Conservation (phyloP, 2,888 invertebrate genomes). For the Chaetogeoica ovagalla region DNA sequence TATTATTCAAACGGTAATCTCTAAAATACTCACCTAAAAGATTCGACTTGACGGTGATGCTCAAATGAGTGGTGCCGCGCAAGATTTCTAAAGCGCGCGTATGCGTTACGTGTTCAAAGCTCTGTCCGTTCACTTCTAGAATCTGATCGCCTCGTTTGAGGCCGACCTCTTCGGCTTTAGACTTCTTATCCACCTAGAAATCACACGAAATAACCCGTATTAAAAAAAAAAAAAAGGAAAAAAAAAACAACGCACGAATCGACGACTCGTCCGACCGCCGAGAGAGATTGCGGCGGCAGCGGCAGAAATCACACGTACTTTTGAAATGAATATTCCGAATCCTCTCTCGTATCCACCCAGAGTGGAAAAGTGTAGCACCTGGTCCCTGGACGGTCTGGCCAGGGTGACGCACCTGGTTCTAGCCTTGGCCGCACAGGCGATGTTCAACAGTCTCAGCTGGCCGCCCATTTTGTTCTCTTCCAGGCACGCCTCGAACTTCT, state of each 20-base stretch:
- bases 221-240: background rate
- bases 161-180: conserved; percentile 94
- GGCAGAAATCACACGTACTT: conserved; percentile 61
- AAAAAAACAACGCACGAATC: background rate
- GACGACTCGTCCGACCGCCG: no score
- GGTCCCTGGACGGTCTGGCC: conserved; percentile 89
- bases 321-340: conserved; percentile 91
- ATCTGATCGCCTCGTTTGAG: conserved; percentile 97
- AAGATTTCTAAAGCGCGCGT: conserved; percentile 90
- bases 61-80: conserved; percentile 90
- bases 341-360: conserved; percentile 90
- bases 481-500: conserved; percentile 84
- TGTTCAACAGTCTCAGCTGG: conserved; percentile 75
- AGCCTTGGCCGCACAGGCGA: conserved; percentile 97
- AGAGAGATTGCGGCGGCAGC: no score
- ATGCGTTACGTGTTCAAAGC: conserved; percentile 90
- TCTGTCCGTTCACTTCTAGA: conserved; percentile 95
- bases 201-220: background rate
- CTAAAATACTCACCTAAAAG: conserved; percentile 69
- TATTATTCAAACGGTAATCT: background rate
- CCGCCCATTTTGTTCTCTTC: conserved; percentile 85
- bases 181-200: conserved; percentile 77
- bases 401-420: conserved; percentile 87
- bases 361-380: conserved; percentile 89
- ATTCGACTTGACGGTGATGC: conserved; percentile 96